Base-by-base conservation (phyloP, 1,140 invertebrate species). In the Calephelis virginiensis region DNA sequence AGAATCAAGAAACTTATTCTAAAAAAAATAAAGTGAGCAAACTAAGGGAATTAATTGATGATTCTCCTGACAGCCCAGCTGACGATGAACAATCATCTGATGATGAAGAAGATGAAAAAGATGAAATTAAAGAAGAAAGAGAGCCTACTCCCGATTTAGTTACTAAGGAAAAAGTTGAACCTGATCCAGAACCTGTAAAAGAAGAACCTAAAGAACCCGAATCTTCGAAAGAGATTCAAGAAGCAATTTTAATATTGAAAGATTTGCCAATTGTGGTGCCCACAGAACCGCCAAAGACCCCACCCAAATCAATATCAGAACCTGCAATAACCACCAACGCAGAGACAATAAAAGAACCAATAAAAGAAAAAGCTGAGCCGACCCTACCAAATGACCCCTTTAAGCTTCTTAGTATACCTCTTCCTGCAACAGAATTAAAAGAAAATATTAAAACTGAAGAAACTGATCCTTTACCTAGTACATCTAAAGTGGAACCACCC, bases 101-200 rank as follows among this genome's bases (percentile, higher is more conserved):
- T 43, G 93, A 94, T 75, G 93, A 94, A 70, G 93, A 93, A 46
- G 93, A 94, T 76, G 93, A 94, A 69, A 81, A 89, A 4, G 92
- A 93, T 47, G 88, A 92, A 78, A 86, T 89, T 13, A 79, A 89
- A 10, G 92, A 93, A 73, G 74, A 75, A 59, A 76, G 80, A 49
- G 69, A 80, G 67, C 66, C 73, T 0, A 81, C 74, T 64, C 80
- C 82, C 37, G 66, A 56, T 61, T 45, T 56, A 4, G 67, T 49
- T 37, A 37, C 70, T 43, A 63, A 73, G 49, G 75, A 85, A 72
- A 67, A 61, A 46, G 40, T 67, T n/a, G 80, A 84, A 68, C 69
- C 71, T 11, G 40, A 43, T 7, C 77, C 80, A 0, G 78, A 86
- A 67, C 67, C 67, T 6, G 46, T 73, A n/a, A 75, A 67, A 48